Base-by-base conservation (phyloP, 1,140 invertebrate genomes). In the Anagrus nilaparvatae region DNA sequence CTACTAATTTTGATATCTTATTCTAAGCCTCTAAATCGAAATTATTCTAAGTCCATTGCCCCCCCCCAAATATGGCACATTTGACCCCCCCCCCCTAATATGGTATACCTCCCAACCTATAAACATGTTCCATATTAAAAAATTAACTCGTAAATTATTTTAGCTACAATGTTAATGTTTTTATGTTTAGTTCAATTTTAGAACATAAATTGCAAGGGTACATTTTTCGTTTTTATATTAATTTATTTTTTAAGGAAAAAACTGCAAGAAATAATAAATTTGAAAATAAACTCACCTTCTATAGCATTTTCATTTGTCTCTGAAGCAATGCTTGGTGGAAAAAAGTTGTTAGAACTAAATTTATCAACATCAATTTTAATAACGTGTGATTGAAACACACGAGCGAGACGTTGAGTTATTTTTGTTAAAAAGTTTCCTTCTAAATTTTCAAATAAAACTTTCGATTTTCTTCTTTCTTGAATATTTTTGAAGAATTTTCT, bases 321-420 rank as follows among this genome's bases (percentile, higher is more conserved):
- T 5, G 51, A 43, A 6, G 28, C 25, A 17, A 52, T 56, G 5
- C 13, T 47, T 2, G 38, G 20, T 29, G 40, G 36, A 8, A 23
- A 19, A 5, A 31, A 37, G 23, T 47, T 46, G 23, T n/a, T n/a
- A n/a, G n/a, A n/a, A n/a, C 42, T 43, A 5, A 64, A 31, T 12
- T 16, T 40, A 20, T 63, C 58, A 8, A 64, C 33, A 28, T 65
- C 50, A 16, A 64, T 44, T 48, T 60, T 61, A 12, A 65, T 40
- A 16, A 63, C 59, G 23, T 64, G 61, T 21, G 61, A 63, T 14
- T 48, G 59, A 39, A 64, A 50, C 36, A 64, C 34, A 23, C 43
- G 48, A 3, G 46, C 39, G 8, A 65, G 21, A 33, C 59, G 52
- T 18, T 51, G 47, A 10, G 56, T 29, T 5, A 64, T 49, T 9